A percentile compares a stretch with the other conserved stretches of the same genome.
phyloP scores from a whole-genome alignment of 2,113 vertebrate genomes.

The Tiliqua scincoides region DNA sequence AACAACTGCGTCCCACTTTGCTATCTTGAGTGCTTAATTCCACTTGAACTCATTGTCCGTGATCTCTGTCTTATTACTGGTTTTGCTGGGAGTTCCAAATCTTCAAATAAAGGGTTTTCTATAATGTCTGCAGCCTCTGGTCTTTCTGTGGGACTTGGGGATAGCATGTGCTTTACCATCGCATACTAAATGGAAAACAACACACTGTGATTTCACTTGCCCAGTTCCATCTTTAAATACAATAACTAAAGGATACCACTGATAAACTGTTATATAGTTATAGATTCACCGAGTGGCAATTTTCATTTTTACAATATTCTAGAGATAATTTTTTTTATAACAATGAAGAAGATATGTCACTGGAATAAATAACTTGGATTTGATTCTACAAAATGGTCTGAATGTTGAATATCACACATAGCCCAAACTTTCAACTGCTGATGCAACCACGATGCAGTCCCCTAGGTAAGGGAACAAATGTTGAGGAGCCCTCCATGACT shows the following conservation, averaged over 20 bases:
- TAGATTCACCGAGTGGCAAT: too few species aligned
- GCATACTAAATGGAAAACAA: constrained; percentile 77
- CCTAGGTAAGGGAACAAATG: too few species aligned
- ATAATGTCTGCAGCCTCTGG: constrained; percentile 92
- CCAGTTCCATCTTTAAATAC: too few species aligned
- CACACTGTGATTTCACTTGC: background rate
- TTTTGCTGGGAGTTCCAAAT: constrained; percentile 87
- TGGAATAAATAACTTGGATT: background rate
- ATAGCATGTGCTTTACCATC: constrained; percentile 96
- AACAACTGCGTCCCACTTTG: constrained; percentile 69
- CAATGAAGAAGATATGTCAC: background rate
- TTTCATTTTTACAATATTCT: background rate
- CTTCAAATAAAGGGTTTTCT: constrained; percentile 89
- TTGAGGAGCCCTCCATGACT: too few species aligned
- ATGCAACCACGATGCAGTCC: too few species aligned
- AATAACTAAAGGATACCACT: too few species aligned
- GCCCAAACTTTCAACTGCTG: too few species aligned
- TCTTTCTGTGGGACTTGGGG: constrained; percentile 84
- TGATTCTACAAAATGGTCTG: background rate
- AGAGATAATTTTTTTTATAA: background rate
- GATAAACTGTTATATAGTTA: too few species aligned
- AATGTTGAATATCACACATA: background rate
- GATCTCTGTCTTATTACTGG: constrained; percentile 88
- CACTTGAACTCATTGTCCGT: constrained; percentile 91
- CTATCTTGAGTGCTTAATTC: constrained; percentile 85